Conservation (phyloP, 2,113 vertebrate genomes). For the Planiliza haematocheilus region DNA sequence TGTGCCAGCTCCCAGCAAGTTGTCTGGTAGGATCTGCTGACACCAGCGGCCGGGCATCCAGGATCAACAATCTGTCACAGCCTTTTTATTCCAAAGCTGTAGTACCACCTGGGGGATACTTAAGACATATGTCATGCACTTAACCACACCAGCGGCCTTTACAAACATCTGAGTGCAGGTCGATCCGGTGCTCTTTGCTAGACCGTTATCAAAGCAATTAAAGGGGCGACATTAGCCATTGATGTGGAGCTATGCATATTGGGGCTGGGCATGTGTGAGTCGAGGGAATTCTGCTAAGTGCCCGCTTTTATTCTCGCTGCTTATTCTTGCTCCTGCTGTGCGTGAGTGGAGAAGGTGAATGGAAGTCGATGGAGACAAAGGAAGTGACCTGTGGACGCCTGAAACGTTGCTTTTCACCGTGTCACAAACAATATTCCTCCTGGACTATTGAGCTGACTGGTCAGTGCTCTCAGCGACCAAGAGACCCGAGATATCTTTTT, state of each 20-base stretch:
- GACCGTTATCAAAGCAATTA: slow-evolving; percentile 74
- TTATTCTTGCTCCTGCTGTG: slow-evolving; percentile 41
- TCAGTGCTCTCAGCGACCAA: not conserved
- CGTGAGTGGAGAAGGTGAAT: slow-evolving; percentile 11
- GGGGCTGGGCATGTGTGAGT: slow-evolving; percentile 53
- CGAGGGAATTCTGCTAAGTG: slow-evolving; percentile 46
- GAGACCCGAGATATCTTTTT: not conserved
- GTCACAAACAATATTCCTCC: not conserved
- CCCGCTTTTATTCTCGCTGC: slow-evolving; percentile 32
- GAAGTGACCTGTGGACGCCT: slow-evolving; percentile 34
- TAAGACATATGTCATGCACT: slow-evolving; percentile 61
- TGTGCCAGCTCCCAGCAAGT: slow-evolving; percentile 57
- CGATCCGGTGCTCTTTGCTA: slow-evolving; percentile 73
- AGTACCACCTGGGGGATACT: slow-evolving; percentile 66
- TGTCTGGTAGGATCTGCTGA: slow-evolving; percentile 58
- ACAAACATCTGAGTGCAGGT: slow-evolving; percentile 60
- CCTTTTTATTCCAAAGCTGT: slow-evolving; percentile 48
- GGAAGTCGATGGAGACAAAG: slow-evolving; percentile 48
- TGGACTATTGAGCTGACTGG: not conserved
- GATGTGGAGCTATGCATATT: slow-evolving; percentile 58
- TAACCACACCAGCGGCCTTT: slow-evolving; percentile 45
- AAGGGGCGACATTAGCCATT: slow-evolving; percentile 55
- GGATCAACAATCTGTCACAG: slow-evolving; percentile 53
- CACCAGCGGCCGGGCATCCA: slow-evolving; percentile 58
- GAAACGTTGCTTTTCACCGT: slow-evolving; percentile 29